Conservation (phyloP, 2,797 vertebrate genomes). For the Danionella dracula region DNA sequence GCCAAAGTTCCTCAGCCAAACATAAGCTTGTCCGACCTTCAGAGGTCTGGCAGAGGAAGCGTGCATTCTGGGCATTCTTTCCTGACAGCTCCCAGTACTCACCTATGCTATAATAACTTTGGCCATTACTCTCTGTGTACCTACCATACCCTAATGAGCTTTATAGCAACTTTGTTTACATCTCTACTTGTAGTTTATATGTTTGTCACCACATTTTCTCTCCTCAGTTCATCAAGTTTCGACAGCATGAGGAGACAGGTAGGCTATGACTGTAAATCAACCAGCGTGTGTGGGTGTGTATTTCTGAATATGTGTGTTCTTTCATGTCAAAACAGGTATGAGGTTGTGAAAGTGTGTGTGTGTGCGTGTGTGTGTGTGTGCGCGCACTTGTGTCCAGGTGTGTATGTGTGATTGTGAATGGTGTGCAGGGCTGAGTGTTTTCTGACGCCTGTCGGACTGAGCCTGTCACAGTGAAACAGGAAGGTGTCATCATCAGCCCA, state of each 20-base stretch:
- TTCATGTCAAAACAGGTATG: slow-evolving; percentile 30
- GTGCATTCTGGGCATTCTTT: slow-evolving; percentile 47
- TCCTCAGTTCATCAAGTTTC: slow-evolving; percentile 30
- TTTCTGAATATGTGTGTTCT: slow-evolving; percentile 30
- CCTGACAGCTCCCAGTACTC: slow-evolving; percentile 40
- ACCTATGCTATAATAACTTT: slow-evolving; percentile 39
- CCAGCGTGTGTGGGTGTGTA: slow-evolving; percentile 11
- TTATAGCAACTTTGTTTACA: slow-evolving; percentile 27
- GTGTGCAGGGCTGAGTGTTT: slow-evolving; percentile 63
- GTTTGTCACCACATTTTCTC: slow-evolving; percentile 22
- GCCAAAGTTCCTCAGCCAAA: slow-evolving; percentile 47
- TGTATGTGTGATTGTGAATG: slow-evolving; percentile 44
- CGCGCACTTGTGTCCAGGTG: not conserved
- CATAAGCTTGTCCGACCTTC: slow-evolving; percentile 47
- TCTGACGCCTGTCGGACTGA: slow-evolving; percentile 63
- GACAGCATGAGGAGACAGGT: slow-evolving; percentile 5
- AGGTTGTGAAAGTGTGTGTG: slow-evolving; percentile 33
- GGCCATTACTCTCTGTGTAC: slow-evolving; percentile 35
- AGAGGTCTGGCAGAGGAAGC: slow-evolving; percentile 41
- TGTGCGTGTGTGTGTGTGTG: not conserved
- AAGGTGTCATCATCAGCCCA: slow-evolving; percentile 67
- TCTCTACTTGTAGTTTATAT: slow-evolving; percentile 25
- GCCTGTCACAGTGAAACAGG: slow-evolving; percentile 64
- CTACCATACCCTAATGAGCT: slow-evolving; percentile 33
- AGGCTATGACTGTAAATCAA: slow-evolving; percentile 12